A percentile compares a stretch with the other conserved stretches of the same genome.
These are phyloP conservation scores for Leptocoma aspasia DNA, from an alignment of 2,113 vertebrate genomes.

Conservation along the genomic window DNA sequence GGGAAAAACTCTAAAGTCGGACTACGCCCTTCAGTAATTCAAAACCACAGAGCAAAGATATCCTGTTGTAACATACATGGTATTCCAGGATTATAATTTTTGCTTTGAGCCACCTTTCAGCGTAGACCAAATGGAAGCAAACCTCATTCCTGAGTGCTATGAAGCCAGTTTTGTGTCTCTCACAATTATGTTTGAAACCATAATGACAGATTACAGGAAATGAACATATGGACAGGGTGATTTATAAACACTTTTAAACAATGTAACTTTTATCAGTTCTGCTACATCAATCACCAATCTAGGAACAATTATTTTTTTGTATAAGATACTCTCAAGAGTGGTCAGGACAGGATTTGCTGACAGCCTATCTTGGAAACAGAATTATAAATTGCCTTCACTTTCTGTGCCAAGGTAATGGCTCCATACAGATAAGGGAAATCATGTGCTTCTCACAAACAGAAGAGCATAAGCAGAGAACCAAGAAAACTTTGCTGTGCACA, in stretches of 20 bases:
- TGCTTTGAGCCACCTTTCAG: conserved; percentile 48
- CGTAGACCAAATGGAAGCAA: conserved; percentile 28
- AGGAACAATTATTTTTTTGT: conserved; percentile 62
- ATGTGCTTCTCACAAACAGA: not conserved
- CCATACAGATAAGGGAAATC: conserved; percentile 45
- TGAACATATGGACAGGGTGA: conserved; percentile 49
- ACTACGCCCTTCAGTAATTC: conserved; percentile 43
- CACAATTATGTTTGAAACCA: conserved; percentile 47
- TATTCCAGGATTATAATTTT: conserved; percentile 44
- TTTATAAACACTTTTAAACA: conserved; percentile 67
- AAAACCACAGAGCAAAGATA: conserved; percentile 54
- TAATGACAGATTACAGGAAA: conserved; percentile 71
- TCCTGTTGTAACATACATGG: not conserved
- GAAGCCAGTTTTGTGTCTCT: conserved; percentile 58
- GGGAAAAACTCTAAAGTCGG: not conserved
- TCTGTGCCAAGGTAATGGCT: not conserved
- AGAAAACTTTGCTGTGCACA: not conserved
- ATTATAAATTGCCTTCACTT: not conserved
- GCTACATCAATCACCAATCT: conserved; percentile 60
- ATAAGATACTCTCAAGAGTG: conserved; percentile 49
- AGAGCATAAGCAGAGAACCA: not conserved
- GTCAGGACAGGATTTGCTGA: conserved; percentile 57
- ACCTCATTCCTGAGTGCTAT: not conserved
- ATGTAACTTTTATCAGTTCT: conserved; percentile 66
- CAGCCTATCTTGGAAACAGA: conserved; percentile 32